Base-by-base conservation (phyloP, 2,797 vertebrate genomes). In the Uromys caudimaculatus region DNA sequence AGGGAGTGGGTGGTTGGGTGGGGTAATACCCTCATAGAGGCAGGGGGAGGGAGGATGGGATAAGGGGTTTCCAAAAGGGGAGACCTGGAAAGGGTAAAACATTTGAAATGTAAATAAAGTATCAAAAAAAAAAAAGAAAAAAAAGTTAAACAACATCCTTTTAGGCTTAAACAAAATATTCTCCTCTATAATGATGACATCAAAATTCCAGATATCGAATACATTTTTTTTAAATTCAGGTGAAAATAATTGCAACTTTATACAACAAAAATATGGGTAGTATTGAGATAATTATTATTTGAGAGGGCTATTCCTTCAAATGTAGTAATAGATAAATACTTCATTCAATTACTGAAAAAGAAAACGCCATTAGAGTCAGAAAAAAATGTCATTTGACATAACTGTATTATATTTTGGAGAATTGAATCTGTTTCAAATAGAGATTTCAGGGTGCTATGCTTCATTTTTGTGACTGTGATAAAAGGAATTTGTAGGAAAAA, bases 161-260 rank as follows among this genome's bases (percentile, higher is more conserved):
- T 97, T 82, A 47, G 71, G 95, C 38, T 21, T 78, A 84, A 96
- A 97, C 64, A 13, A 79, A 89, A 97, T 97, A 86, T 87, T 92
- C 0, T 76, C 10, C 38, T 88, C 90, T 82, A 95, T 95, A 97
- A 95, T 92, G 96, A 90, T 91, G 96, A 62, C 64, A 62, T 23
- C 77, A 6, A 78, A 44, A 89, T 69, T 69, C 7, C 47, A 38
- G 23, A 16, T 47, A 4, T 64, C 11, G 29, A 35, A 78, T 81
- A 56, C 4, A n/a, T 79, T 19, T 44, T 38, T 60, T 83, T 12
- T 41, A 3, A 56, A 38, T 44, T 32, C 19, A 10, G 2, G 41
- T 83, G 11, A 6, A 62, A 83, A 83, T 38, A 62, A 47, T 32
- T 47, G 4, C 10, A 62, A 83, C 32, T 83, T 47, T 83, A 7